Base-by-base conservation (phyloP, 2,888 invertebrate genomes). In the Clistopyga incitator region DNA sequence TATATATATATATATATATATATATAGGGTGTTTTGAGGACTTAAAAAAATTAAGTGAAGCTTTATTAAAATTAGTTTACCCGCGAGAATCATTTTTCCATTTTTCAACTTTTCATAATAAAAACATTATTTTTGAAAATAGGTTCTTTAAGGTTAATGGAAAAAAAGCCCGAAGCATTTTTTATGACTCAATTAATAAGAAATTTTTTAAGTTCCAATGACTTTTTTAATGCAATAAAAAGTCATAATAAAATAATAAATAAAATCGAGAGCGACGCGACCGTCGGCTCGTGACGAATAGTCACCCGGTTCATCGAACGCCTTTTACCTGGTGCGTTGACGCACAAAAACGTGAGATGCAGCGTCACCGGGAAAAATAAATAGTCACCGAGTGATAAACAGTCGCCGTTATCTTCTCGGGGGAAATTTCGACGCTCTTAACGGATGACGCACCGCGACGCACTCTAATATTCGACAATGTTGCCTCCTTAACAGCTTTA, bases 231-330 rank as follows among this genome's bases (percentile, higher is more conserved):
- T n/a, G n/a, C n/a, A n/a, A n/a, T n/a, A n/a, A n/a, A n/a, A n/a
- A n/a, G n/a, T n/a, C n/a, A n/a, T n/a, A n/a, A n/a, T n/a, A n/a
- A n/a, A n/a, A n/a, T n/a, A n/a, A n/a, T n/a, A n/a, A n/a, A n/a
- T n/a, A n/a, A n/a, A n/a, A n/a, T n/a, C n/a, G n/a, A n/a, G n/a
- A n/a, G n/a, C n/a, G n/a, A n/a, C n/a, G n/a, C n/a, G n/a, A n/a
- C n/a, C n/a, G n/a, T n/a, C 29, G 2, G 29, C 29, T 3, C 29
- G 18, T 52, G 18, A 20, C 10, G n/a, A 52, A 20, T 52, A n/a
- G 8, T 52, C 52, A 52, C n/a, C 10, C 52, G 18, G 52, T 52
- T 52, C 52, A 52, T 52, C 20, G 52, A 52, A 52, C 52, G 52
- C 20, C 23, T 2, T 20, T 1, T 52, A 52, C 52, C 20, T 20